These are phyloP conservation scores for Microplitis demolitor DNA, from an alignment of 1,140 invertebrate species.

Conservation along the genomic window DNA sequence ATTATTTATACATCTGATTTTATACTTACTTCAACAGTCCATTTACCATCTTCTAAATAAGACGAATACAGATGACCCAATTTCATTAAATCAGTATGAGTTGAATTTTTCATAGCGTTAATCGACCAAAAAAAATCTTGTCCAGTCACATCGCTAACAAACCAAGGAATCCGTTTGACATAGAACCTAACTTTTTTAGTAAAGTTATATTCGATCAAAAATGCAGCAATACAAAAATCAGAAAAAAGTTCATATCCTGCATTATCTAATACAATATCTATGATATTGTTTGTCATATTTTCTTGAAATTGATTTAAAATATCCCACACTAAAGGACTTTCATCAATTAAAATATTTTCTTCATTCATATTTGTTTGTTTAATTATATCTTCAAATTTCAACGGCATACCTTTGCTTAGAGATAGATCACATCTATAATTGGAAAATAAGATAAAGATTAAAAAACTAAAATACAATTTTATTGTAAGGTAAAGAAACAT, in stretches of 20 bases:
- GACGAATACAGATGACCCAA: slow-evolving; percentile 65
- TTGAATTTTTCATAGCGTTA: slow-evolving; percentile 53
- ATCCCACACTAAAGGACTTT: slow-evolving; percentile 67
- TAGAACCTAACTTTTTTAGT: slow-evolving; percentile 80
- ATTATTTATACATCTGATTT: neutral
- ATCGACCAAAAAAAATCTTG: slow-evolving; percentile 79
- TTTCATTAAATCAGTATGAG: slow-evolving; percentile 47
- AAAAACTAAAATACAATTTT: slow-evolving; percentile 5
- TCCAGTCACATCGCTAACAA: slow-evolving; percentile 86
- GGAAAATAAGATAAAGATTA: slow-evolving; percentile 1
- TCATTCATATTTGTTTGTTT: slow-evolving; percentile 69
- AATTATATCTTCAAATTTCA: slow-evolving; percentile 60
- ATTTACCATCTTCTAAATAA: slow-evolving; percentile 61
- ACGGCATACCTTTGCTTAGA: slow-evolving; percentile 72
- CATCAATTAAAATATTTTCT: slow-evolving; percentile 72
- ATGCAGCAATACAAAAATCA: slow-evolving; percentile 87
- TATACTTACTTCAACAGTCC: slow-evolving; percentile 54
- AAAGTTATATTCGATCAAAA: slow-evolving; percentile 71
- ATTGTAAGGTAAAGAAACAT: slow-evolving; percentile 18
- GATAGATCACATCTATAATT: slow-evolving; percentile 83
- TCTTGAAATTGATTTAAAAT: slow-evolving; percentile 36
- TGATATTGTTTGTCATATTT: slow-evolving; percentile 36
- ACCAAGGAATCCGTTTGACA: slow-evolving; percentile 94
- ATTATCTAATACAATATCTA: slow-evolving; percentile 91
- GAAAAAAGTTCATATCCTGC: slow-evolving; percentile 91